Percentiles rank a stretch among this genome's conserved stretches.
phyloP scores from a whole-genome alignment of 2,888 invertebrate genomes.

The Empis stercorea region DNA sequence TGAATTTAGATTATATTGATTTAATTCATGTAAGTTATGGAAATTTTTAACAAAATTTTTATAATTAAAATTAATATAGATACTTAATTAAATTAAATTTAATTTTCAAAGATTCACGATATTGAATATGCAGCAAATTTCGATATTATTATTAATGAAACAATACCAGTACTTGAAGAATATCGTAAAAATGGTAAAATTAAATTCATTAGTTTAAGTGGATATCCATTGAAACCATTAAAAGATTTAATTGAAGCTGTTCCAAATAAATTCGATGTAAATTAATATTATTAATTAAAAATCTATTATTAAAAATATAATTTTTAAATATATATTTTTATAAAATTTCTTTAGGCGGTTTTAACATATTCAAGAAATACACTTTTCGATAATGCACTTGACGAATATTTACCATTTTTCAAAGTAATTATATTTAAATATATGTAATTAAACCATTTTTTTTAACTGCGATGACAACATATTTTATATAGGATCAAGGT shows the following conservation, averaged over 20 bases:
- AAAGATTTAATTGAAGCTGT: conserved; percentile 58
- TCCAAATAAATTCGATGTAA: conserved; percentile 33
- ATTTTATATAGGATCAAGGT: conserved; percentile 35
- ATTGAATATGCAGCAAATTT: conserved; percentile 70
- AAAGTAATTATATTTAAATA: conserved; percentile 29
- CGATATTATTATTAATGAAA: conserved; percentile 68
- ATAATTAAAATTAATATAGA: background rate
- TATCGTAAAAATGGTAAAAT: conserved; percentile 61
- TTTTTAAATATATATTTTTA: background rate
- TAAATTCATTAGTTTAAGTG: conserved; percentile 72
- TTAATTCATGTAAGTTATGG: conserved; percentile 68
- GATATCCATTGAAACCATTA: conserved; percentile 66
- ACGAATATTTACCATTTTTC: conserved; percentile 55
- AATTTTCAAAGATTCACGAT: conserved; percentile 72
- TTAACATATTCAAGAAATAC: conserved; percentile 71
- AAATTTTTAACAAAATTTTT: too few species aligned
- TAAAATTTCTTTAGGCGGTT: conserved; percentile 14
- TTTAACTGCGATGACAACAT: too few species aligned
- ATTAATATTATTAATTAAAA: background rate
- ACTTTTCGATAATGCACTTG: conserved; percentile 63
- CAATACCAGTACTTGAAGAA: conserved; percentile 66
- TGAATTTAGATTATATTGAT: conserved; percentile 75
- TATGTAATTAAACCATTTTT: background rate
- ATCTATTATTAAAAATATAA: too few species aligned
- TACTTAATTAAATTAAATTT: background rate